Conservation (phyloP, 2,888 invertebrate species). For the Oasisia sp. region DNA sequence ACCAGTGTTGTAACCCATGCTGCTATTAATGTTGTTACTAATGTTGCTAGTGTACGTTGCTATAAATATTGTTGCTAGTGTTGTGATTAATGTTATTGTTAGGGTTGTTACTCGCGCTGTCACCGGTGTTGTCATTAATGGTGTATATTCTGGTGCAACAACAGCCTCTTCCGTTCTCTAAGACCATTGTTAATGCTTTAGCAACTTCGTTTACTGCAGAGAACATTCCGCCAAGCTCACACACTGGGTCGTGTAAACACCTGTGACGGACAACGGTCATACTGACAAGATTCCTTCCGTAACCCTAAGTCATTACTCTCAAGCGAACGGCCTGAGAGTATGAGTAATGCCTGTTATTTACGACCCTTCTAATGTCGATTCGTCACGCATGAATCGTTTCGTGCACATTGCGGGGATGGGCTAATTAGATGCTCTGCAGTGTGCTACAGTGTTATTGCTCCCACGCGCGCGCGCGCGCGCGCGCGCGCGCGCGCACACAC, state of each 20-base stretch:
- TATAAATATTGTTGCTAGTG: not conserved
- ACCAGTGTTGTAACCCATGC: not conserved
- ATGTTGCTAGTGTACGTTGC: not conserved
- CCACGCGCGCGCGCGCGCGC: not conserved
- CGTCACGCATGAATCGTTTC: not conserved
- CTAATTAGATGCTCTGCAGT: not conserved
- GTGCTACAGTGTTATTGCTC: not conserved
- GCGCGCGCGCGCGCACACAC: too few relatives aligned
- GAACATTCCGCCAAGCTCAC: not conserved
- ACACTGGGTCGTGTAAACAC: not conserved
- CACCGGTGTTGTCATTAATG: not conserved
- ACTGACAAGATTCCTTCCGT: not conserved
- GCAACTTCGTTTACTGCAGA: not conserved
- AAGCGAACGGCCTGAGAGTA: not conserved
- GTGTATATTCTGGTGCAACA: not conserved
- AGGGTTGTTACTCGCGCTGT: not conserved
- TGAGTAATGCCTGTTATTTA: not conserved
- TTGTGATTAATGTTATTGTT: not conserved
- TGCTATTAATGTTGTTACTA: not conserved
- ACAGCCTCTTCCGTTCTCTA: not conserved
- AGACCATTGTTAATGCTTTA: not conserved
- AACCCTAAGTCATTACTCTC: not conserved
- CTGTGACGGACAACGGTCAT: not conserved
- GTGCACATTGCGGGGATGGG: not conserved
- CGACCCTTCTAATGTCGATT: not conserved